Conservation (phyloP, 2,888 invertebrate species). For the Nomada flava region DNA sequence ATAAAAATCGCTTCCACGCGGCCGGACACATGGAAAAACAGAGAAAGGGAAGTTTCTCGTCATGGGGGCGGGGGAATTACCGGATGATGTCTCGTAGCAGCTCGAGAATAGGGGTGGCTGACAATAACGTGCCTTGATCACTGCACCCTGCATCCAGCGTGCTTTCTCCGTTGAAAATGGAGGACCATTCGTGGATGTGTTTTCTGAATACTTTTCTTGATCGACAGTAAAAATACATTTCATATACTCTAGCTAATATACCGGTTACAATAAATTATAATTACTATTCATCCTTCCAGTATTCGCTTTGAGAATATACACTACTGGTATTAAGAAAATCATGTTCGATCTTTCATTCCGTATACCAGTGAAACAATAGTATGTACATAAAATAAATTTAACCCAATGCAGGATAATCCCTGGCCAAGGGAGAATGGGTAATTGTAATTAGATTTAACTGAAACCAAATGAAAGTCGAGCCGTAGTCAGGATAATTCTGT, state of each 20-base stretch:
- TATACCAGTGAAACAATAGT: no score
- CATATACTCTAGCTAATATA: neutral
- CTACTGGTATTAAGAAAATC: no score
- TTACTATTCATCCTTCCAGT: no score
- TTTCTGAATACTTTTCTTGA: constrained; percentile 1
- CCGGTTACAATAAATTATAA: neutral
- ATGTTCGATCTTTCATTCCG: no score
- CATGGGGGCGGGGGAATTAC: constrained; percentile 41
- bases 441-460: no score
- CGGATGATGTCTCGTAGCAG: constrained; percentile 45
- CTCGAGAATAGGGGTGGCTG: constrained; percentile 16
- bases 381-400: no score
- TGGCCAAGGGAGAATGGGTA: no score
- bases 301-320: no score
- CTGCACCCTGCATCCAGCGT: constrained; percentile 21
- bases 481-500: no score
- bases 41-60: constrained; percentile 46
- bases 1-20: constrained; percentile 71
- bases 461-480: no score
- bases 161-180: constrained; percentile 4
- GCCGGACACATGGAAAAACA: constrained; percentile 61
- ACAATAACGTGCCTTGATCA: constrained; percentile 47
- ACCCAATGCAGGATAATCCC: no score
- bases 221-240: neutral
- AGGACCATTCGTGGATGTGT: constrained; percentile 6